phyloP scores from a whole-genome alignment of 2,888 invertebrate species.

The Polydesmus complanatus region DNA sequence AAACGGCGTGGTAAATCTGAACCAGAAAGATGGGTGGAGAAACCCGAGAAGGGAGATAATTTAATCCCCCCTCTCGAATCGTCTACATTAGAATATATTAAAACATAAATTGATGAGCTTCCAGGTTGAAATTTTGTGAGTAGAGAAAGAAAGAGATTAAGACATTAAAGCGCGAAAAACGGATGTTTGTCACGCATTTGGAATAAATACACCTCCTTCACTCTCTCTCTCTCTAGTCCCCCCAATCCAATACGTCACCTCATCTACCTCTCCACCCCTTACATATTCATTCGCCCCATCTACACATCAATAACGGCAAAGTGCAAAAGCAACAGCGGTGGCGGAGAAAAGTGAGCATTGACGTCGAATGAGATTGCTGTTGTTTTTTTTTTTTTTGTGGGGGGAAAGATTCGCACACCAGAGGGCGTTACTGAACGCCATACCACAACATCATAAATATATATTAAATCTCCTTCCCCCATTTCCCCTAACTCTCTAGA shows the following conservation, averaged over 20 bases:
- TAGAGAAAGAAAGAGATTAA: background rate
- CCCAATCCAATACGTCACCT: background rate
- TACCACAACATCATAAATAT: background rate
- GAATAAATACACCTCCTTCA: background rate
- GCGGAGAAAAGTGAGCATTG: no score
- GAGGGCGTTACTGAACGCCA: no score
- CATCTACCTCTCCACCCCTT: background rate
- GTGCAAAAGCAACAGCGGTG: no score
- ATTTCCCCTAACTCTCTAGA: no score
- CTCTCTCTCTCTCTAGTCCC: background rate
- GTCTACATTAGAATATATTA: background rate
- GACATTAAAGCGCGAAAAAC: background rate
- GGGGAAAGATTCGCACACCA: no score
- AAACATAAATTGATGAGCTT: background rate
- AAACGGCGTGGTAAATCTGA: no score
- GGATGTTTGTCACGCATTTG: background rate
- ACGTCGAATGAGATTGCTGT: no score
- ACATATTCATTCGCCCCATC: background rate
- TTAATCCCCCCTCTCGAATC: no score
- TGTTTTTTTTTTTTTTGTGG: no score
- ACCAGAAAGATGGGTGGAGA: no score
- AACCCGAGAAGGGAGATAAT: no score
- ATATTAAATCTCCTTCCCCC: background rate
- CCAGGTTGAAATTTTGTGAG: background rate
- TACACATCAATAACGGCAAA: background rate